Conservation (phyloP, 1,140 invertebrate species). For the Nasonia vitripennis region DNA sequence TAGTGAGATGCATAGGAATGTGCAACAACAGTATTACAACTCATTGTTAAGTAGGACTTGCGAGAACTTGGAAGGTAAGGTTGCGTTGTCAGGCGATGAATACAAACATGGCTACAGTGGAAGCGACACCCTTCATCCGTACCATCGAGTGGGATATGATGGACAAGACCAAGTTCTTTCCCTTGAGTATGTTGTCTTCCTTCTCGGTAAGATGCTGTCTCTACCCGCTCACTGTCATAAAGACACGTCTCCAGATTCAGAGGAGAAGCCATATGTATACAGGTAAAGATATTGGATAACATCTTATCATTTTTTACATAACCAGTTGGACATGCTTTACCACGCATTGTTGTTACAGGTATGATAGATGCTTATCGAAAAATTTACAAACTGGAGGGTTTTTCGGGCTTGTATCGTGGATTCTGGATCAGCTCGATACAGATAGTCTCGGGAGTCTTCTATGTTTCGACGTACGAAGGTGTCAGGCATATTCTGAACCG, state of each 20-base stretch:
- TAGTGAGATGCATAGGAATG: constrained; percentile 65
- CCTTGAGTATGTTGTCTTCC: constrained; percentile 91
- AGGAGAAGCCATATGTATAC: constrained; percentile 88
- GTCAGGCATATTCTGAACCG: constrained; percentile 87
- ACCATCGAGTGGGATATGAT: constrained; percentile 99
- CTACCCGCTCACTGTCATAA: constrained; percentile 97
- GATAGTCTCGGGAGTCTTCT: constrained; percentile 91
- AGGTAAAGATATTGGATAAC: constrained; percentile 71
- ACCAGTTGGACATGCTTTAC: constrained; percentile 18
- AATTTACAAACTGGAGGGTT: constrained; percentile 92
- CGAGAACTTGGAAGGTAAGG: constrained; percentile 47
- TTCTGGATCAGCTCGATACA: constrained; percentile 95
- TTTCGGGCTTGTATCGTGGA: constrained; percentile 93
- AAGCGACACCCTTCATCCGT: constrained; percentile 81
- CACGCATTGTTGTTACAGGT: constrained; percentile 73
- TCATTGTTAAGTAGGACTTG: constrained; percentile 43
- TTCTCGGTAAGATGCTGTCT: constrained; percentile 92
- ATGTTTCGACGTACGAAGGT: constrained; percentile 97
- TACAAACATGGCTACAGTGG: constrained; percentile 72
- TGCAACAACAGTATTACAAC: constrained; percentile 42
- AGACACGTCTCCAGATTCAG: constrained; percentile 95
- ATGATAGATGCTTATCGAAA: constrained; percentile 94
- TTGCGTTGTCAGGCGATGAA: constrained; percentile 36
- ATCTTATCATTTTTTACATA: not conserved
- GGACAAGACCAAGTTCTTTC: constrained; percentile 95